Evolutionary conservation across 2,797 vertebrate species (phyloP), one percentile per base, ranked within the genome.

Genomic region (Mormyrops boulengeri): DNA sequence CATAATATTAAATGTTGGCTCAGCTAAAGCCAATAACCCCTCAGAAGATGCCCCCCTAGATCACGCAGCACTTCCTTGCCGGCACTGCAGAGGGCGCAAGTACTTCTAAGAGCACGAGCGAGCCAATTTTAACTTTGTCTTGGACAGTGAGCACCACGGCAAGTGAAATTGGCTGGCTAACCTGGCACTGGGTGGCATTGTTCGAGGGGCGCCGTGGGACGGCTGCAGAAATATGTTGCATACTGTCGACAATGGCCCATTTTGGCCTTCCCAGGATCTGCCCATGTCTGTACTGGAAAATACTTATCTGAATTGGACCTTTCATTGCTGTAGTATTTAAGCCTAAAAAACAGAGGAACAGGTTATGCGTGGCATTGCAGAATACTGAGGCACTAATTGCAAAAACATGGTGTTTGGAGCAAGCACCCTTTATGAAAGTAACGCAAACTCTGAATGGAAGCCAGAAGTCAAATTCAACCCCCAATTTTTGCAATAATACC

Each of bases 391-490:
- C 9, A 2, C 2, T 5, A 14, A 89, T 44, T 62, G 34, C 85
- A 73, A 87, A 11, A 19, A 80, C 34, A 80, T 73, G 66, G n/a
- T 73, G 84, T 85, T 62, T 66, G 34, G 12, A 89, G 57, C 73
- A 22, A 89, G n/a, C 3, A 9, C 26, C 22, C 38, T 49, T 50
- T 89, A 19, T 38, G 19, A 52, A 86, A 89, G 22, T 57, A 80
- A 73, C 6, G 5, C 4, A 57, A 44, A 66, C 14, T 87, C 69
- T 88, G 50, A 57, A 57, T 44, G 26, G 9, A 57, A 85, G 5
- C 22, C 57, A 38, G 85, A 89, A 53, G 50, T 41, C 44, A 47
- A 88, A 88, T 44, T 19, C 30, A 22, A 53, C 49, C 8, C 53
- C 38, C 77, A 49, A n/a, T 14, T 84, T n/a, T 41, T 55, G 4